Evolutionary conservation across 2,888 invertebrate genomes (phyloP).

Genomic region (Machimus rusticus): DNA sequence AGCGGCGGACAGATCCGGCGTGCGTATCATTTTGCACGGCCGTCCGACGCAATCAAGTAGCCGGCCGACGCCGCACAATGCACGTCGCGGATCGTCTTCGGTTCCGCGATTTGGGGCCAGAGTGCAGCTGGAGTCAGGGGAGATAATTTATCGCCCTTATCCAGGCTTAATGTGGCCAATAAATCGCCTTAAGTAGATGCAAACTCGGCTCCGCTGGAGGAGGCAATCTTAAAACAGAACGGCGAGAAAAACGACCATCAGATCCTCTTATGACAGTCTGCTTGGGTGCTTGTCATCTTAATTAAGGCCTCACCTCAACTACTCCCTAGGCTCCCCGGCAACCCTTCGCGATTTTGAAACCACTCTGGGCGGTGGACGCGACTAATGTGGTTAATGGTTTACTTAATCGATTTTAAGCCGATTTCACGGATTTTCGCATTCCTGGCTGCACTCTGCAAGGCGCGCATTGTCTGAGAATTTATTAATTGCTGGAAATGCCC

Average conservation of each 20-base stretch:
- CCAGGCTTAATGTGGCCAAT: slow-evolving; percentile 35
- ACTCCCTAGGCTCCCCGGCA: neutral
- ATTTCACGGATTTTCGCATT: slow-evolving; percentile 30
- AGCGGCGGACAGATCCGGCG: neutral
- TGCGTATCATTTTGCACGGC: slow-evolving; percentile 6
- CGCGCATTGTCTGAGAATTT: neutral
- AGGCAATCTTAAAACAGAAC: neutral
- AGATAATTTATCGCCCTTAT: slow-evolving; percentile 38
- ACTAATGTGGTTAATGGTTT: slow-evolving; percentile 30
- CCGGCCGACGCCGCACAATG: neutral
- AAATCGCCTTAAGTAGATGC: slow-evolving; percentile 41
- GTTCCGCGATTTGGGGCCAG: neutral
- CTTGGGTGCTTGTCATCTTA: slow-evolving; percentile 42
- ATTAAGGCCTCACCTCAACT: slow-evolving; percentile 39
- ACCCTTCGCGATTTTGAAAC: neutral
- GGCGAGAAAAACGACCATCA: slow-evolving; percentile 14
- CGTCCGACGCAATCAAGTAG: slow-evolving; percentile 2
- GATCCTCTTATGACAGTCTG: slow-evolving; percentile 41
- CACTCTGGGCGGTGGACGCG: slow-evolving; percentile 4
- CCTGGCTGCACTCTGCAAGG: neutral
- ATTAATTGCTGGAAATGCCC: neutral
- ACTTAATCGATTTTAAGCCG: slow-evolving; percentile 36
- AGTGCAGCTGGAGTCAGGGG: neutral
- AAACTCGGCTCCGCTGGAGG: neutral
- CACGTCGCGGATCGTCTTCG: neutral